Conservation (phyloP, 2,888 invertebrate species). For the Carterocephalus palaemon region DNA sequence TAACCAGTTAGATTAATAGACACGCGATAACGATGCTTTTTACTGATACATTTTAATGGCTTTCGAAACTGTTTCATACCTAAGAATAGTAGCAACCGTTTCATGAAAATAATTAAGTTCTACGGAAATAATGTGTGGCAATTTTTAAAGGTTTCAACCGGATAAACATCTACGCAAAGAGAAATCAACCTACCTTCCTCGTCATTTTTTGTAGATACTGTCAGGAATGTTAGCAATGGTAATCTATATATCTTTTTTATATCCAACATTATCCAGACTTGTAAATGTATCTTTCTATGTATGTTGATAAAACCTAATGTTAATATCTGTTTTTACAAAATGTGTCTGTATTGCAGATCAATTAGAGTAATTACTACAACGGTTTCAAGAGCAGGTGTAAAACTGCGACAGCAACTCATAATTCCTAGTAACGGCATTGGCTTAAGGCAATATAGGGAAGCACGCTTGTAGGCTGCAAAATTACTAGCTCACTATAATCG, state of each 20-base stretch:
- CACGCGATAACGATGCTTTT: conserved; percentile 51
- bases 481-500: conserved; percentile 65
- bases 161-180: too few species aligned
- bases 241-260: background rate
- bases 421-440: conserved; percentile 71
- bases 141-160: background rate
- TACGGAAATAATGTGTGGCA: background rate
- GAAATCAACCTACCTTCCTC: too few species aligned
- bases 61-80: conserved; percentile 14
- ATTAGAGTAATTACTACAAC: conserved; percentile 71
- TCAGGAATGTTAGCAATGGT: background rate
- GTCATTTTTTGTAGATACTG: background rate
- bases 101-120: conserved; percentile 12
- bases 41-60: conserved; percentile 31
- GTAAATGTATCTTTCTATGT: conserved; percentile 1
- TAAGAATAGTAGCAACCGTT: conserved; percentile 6
- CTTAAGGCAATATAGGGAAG: conserved; percentile 69
- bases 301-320: conserved; percentile 12
- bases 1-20: conserved; percentile 50
- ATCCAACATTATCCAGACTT: too few species aligned
- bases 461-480: conserved; percentile 67
- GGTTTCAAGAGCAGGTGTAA: conserved; percentile 72
- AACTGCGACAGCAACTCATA: conserved; percentile 59
- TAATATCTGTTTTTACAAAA: conserved; percentile 25
- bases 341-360: conserved; percentile 41